phyloP scores from a whole-genome alignment of 2,113 vertebrate genomes.

The Crypturellus undulatus region DNA sequence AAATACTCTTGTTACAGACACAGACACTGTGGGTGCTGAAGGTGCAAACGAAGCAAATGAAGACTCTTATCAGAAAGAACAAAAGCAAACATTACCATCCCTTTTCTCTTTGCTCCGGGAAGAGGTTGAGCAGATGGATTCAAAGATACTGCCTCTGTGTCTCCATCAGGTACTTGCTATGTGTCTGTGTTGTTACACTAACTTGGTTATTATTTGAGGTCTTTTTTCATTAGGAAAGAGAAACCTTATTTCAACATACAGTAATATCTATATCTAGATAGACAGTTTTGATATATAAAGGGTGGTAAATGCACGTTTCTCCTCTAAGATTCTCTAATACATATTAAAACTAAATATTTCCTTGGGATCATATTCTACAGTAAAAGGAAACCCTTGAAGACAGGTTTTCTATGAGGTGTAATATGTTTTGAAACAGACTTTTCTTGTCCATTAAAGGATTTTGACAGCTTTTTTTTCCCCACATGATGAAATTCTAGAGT shows the following conservation, averaged over 20 bases:
- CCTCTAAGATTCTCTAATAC: background rate
- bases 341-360: background rate
- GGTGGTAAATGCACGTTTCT: background rate
- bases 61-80: conserved; percentile 52
- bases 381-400: background rate
- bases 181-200: background rate
- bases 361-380: background rate
- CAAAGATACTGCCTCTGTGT: conserved; percentile 87
- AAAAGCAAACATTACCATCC: conserved; percentile 61
- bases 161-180: conserved; percentile 89
- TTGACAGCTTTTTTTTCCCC: background rate
- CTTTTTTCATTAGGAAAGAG: background rate
- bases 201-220: background rate
- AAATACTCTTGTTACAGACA: background rate
- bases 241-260: background rate
- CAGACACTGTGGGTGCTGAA: background rate
- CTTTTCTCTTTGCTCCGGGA: conserved; percentile 87
- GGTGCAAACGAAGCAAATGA: conserved; percentile 48
- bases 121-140: conserved; percentile 85
- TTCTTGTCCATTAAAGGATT: background rate
- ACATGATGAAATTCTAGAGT: background rate
- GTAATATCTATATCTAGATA: background rate
- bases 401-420: background rate
- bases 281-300: background rate
- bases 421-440: background rate